Evolutionary conservation across 2,113 vertebrate genomes (phyloP).

Genomic region (Oncorhynchus gorbuscha): DNA sequence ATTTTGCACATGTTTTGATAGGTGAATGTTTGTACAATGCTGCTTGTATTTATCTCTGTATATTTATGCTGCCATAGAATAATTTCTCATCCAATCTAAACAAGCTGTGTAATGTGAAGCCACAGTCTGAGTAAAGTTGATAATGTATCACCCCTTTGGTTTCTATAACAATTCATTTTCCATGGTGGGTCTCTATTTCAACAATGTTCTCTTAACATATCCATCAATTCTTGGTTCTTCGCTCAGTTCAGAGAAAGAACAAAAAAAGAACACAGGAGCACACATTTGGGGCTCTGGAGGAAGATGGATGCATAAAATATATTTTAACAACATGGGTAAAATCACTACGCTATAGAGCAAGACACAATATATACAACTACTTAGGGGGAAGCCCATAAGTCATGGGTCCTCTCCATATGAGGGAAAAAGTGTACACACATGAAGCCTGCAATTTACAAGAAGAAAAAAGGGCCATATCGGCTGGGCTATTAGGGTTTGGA

Average conservation of each 20-base stretch:
- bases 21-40: background rate
- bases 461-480: slow-evolving; percentile 3
- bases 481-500: slow-evolving; percentile 16
- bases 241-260: background rate
- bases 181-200: too few species aligned
- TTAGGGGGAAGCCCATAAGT: background rate
- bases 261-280: background rate
- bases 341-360: background rate
- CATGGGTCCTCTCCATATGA: slow-evolving; percentile 14
- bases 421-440: slow-evolving; percentile 7
- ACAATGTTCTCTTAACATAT: too few species aligned
- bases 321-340: background rate
- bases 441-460: background rate
- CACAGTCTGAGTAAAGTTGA: background rate
- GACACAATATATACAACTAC: background rate
- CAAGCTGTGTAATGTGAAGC: background rate
- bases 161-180: too few species aligned
- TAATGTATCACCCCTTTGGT: background rate
- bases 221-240: background rate
- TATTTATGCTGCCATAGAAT: slow-evolving; percentile 13
- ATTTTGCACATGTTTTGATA: background rate
- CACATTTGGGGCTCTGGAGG: background rate
- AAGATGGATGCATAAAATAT: background rate
- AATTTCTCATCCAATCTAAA: background rate
- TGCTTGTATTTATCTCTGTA: slow-evolving; percentile 21